A percentile compares a stretch with the other conserved stretches of the same genome.
Evolutionary conservation across 2,888 invertebrate species (phyloP).

Genomic region (Conchocele bisecta): DNA sequence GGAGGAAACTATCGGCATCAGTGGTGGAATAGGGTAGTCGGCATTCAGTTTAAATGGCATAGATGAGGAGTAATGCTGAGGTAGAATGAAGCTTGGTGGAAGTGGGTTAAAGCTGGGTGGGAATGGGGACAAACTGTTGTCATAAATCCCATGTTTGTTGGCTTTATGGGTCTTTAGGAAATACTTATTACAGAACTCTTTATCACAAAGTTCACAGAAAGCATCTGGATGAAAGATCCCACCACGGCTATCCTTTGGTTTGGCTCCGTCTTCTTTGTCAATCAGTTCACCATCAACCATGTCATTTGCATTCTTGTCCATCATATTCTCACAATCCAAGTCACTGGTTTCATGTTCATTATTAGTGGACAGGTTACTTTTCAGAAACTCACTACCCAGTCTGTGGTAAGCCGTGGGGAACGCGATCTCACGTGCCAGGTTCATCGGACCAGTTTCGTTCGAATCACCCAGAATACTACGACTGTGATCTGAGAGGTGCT

Average conservation of each 20-base stretch:
- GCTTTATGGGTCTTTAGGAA: constrained; percentile 99
- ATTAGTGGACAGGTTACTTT: constrained; percentile 65
- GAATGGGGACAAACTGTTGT: constrained; percentile 73
- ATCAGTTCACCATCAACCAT: constrained; percentile 54
- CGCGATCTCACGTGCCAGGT: constrained; percentile 47
- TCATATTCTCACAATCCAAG: constrained; percentile 53
- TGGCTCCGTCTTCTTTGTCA: constrained; percentile 44
- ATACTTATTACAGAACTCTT: constrained; percentile 99
- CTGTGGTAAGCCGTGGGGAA: constrained; percentile 87
- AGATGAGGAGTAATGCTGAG: constrained; percentile 62
- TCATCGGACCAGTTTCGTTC: constrained; percentile 43
- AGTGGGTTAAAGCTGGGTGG: constrained; percentile 60
- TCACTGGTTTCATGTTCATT: constrained; percentile 68
- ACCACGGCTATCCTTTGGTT: constrained; percentile 45
- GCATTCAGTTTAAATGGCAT: constrained; percentile 53
- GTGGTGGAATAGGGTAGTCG: constrained; percentile 60
- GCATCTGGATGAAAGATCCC: constrained; percentile 97
- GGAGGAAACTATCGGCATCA: constrained; percentile 50
- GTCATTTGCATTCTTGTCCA: constrained; percentile 57
- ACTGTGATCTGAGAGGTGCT: too few species aligned
- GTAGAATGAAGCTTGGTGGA: constrained; percentile 65
- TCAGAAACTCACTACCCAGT: constrained; percentile 90
- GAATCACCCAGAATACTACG: too few species aligned
- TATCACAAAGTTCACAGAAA: constrained; percentile 98
- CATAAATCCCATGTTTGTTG: constrained; percentile 95